Percentiles rank a stretch among this genome's conserved stretches.
Evolutionary conservation across 2,888 invertebrate species (phyloP).

Genomic region (Agrotis ipsilon): DNA sequence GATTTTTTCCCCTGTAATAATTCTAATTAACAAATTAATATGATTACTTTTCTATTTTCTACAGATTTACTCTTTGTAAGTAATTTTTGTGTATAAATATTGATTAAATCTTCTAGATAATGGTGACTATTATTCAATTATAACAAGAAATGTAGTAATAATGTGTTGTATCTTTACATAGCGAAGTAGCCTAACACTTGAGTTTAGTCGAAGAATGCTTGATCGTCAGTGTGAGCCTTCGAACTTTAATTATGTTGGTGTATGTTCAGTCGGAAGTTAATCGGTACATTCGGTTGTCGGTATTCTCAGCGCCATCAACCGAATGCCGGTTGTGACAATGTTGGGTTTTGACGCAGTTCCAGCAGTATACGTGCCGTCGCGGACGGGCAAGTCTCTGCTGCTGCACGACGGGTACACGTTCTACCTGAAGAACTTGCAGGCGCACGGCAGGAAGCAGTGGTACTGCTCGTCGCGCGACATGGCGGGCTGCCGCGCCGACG

Average conservation of each 20-base stretch:
- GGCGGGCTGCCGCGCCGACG: constrained; percentile 88
- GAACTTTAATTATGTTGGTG: constrained; percentile 41
- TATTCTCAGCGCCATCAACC: constrained; percentile 53
- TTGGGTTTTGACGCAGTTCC: constrained; percentile 79
- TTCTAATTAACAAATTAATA: constrained; percentile 22
- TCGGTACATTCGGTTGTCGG: constrained; percentile 54
- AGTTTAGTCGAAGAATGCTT: constrained; percentile 38
- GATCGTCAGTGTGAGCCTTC: constrained; percentile 39
- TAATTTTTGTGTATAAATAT: constrained; percentile 43
- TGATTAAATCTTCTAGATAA: constrained; percentile 57
- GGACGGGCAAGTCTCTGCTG: constrained; percentile 88
- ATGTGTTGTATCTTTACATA: constrained; percentile 19
- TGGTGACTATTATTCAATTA: constrained; percentile 53
- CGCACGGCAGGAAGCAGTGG: constrained; percentile 89
- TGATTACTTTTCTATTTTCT: constrained; percentile 52
- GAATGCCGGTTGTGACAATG: constrained; percentile 68
- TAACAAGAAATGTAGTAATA: constrained; percentile 35
- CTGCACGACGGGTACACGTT: constrained; percentile 88
- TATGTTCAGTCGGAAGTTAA: constrained; percentile 57
- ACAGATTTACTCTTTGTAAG: constrained; percentile 52
- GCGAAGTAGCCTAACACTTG: constrained; percentile 45
- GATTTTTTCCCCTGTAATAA: constrained; percentile 33
- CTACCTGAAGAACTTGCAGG: constrained; percentile 88
- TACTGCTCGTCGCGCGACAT: constrained; percentile 89
- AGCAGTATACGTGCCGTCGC: constrained; percentile 89